These are phyloP conservation scores for Phengaris arion DNA, from an alignment of 2,888 invertebrate species.

Conservation along the genomic window DNA sequence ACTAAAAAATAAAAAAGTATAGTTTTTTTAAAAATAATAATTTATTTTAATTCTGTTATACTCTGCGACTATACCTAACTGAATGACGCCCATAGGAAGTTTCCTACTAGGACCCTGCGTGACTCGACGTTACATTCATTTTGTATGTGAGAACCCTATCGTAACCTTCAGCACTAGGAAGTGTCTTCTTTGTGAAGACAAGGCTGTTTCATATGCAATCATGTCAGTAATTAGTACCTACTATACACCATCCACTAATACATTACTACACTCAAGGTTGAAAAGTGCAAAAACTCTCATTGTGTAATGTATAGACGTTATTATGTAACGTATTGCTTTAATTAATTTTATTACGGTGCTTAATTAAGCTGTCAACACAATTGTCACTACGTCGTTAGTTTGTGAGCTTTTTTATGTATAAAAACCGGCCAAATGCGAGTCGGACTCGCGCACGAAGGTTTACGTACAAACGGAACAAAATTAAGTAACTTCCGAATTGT, in stretches of 20 bases:
- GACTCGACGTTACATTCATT: too few relatives aligned
- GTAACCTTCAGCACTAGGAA: constrained; percentile 3
- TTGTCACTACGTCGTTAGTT: neutral
- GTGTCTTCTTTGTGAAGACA: neutral
- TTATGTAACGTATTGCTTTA: neutral
- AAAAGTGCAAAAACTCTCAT: constrained; percentile 5
- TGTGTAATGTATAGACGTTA: neutral
- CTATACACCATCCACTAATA: too few relatives aligned
- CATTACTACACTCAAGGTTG: neutral
- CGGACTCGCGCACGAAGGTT: too few relatives aligned
- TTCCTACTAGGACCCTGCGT: too few relatives aligned
- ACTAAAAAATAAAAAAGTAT: too few relatives aligned
- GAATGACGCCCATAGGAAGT: too few relatives aligned
- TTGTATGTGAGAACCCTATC: neutral
- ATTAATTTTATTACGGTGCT: constrained; percentile 6
- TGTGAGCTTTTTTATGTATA: neutral
- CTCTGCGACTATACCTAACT: too few relatives aligned
- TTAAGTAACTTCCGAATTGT: too few relatives aligned
- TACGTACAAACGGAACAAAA: too few relatives aligned
- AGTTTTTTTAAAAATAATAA: too few relatives aligned
- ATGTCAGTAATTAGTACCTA: neutral
- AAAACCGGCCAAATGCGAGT: neutral
- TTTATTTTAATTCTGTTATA: too few relatives aligned
- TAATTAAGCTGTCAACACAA: constrained; percentile 15
- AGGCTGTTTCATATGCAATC: neutral